Percentiles rank a stretch among this genome's conserved stretches.
Conservation (phyloP, 1,140 invertebrate genomes). For the Diorhabda carinulata region DNA sequence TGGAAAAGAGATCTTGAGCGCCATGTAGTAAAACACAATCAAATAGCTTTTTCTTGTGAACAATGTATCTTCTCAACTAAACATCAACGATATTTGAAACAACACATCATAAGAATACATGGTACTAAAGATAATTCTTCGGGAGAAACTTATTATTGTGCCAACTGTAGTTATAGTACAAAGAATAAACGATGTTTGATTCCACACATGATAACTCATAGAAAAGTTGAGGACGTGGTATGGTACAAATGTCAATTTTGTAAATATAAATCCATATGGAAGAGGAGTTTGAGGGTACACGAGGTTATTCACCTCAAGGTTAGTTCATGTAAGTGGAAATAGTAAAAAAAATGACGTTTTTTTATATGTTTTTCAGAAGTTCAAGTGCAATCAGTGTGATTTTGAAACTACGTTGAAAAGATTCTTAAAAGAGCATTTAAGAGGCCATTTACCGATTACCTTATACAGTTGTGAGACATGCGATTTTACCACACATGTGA, state of each 20-base stretch:
- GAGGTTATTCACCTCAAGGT: conserved; percentile 10
- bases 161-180: conserved; percentile 2
- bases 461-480: background rate
- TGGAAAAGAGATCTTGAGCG: conserved; percentile 11
- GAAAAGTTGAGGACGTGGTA: conserved; percentile 2
- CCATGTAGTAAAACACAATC: background rate
- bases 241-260: background rate
- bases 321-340: background rate
- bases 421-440: background rate
- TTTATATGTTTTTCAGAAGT: conserved; percentile 4
- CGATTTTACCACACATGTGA: background rate
- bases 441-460: background rate
- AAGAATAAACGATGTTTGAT: conserved; percentile 5
- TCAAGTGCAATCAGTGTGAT: conserved; percentile 9
- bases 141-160: conserved; percentile 3
- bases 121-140: background rate
- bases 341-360: background rate
- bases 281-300: conserved; percentile 3
- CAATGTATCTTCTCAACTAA: conserved; percentile 1
- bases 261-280: conserved; percentile 3
- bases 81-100: conserved; percentile 7
- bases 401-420: conserved; percentile 1
- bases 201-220: background rate
- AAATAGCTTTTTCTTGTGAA: background rate
- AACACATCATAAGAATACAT: background rate